phyloP scores from a whole-genome alignment of 92 coral and sea anemone genomes.

The Parazoanthus swiftii region DNA sequence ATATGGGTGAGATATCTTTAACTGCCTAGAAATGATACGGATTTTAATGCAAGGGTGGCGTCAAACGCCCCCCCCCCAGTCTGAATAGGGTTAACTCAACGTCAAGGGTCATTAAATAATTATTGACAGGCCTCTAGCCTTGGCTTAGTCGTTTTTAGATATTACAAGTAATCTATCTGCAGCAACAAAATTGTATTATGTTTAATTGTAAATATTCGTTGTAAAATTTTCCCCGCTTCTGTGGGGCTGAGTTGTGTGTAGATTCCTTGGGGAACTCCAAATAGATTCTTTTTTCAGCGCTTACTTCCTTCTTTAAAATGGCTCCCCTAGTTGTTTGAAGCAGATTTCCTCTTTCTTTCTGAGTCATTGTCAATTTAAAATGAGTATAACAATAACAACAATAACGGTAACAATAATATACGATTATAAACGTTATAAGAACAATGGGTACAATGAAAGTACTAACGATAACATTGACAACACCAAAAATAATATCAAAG shows the following conservation, averaged over 20 bases:
- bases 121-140: not conserved
- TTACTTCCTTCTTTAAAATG: not conserved
- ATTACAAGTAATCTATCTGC: not conserved
- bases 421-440: not conserved
- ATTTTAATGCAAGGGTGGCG: no score
- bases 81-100: not conserved
- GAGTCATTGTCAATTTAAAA: no score
- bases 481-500: not conserved
- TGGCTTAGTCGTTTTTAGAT: slow-evolving; percentile 2
- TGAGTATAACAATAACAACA: not conserved
- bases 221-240: no score
- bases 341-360: not conserved
- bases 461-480: not conserved
- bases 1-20: no score
- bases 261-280: no score
- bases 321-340: not conserved
- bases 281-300: no score
- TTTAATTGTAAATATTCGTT: no score
- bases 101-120: not conserved
- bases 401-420: not conserved
- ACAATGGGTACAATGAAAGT: not conserved
- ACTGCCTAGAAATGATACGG: no score
- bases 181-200: not conserved
- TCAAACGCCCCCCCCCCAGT: no score
- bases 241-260: no score